Conservation (phyloP, 2,797 vertebrate species). For the Microctenopoma steveboyesi region DNA sequence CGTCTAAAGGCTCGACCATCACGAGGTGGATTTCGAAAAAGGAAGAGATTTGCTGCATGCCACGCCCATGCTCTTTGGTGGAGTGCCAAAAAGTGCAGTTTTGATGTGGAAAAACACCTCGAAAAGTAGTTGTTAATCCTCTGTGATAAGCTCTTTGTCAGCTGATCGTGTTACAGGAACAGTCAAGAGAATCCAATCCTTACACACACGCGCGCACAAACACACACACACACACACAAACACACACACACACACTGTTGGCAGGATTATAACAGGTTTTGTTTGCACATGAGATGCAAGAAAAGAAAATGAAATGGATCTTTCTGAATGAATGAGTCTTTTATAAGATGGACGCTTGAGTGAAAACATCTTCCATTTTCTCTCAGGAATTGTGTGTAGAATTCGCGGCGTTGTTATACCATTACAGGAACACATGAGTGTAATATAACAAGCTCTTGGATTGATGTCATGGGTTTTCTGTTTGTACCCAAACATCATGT, state of each 20-base stretch:
- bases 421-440: constrained; percentile 5
- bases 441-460: constrained; percentile 14
- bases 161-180: constrained; percentile 67
- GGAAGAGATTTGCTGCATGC: constrained; percentile 46
- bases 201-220: constrained; percentile 36
- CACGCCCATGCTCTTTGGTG: constrained; percentile 69
- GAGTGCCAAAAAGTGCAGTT: constrained; percentile 57
- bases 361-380: constrained; percentile 49
- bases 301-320: constrained; percentile 59
- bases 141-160: constrained; percentile 74
- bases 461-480: constrained; percentile 22
- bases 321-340: constrained; percentile 42
- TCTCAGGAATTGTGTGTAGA: constrained; percentile 21
- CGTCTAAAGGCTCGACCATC: constrained; percentile 43
- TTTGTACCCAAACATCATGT: constrained; percentile 21
- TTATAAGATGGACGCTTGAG: constrained; percentile 28
- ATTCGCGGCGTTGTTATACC: constrained; percentile 17
- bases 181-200: constrained; percentile 65
- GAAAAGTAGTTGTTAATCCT: constrained; percentile 69
- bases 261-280: constrained; percentile 70
- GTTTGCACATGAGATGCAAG: constrained; percentile 62
- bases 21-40: constrained; percentile 44
- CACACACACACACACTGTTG: constrained; percentile 33
- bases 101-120: constrained; percentile 71
- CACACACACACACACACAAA: constrained; percentile 28